These are phyloP conservation scores for Melanotaenia parkinsoni DNA, from an alignment of 2,797 vertebrate genomes.

Conservation along the genomic window DNA sequence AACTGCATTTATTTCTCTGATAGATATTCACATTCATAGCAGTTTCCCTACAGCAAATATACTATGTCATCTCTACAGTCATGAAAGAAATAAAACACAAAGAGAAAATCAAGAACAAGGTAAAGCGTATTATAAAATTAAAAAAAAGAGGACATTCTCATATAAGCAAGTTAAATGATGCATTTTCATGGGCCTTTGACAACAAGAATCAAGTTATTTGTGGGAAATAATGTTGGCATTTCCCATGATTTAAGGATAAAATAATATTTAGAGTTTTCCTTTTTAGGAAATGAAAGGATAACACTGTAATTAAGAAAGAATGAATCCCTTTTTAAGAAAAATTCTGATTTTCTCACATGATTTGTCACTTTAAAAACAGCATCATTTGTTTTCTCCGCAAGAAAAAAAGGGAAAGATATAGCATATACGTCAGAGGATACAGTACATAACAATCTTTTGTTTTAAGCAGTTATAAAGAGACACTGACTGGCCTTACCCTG, in stretches of 20 bases:
- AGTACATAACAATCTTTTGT: slow-evolving; percentile 37
- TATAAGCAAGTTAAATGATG: slow-evolving; percentile 55
- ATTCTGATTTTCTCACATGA: slow-evolving; percentile 8
- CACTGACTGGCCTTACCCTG: slow-evolving; percentile 54
- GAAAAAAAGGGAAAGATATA: slow-evolving; percentile 27
- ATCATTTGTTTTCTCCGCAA: slow-evolving; percentile 10
- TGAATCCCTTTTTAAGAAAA: slow-evolving; percentile 45
- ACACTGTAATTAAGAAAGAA: slow-evolving; percentile 48
- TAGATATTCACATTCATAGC: slow-evolving; percentile 85
- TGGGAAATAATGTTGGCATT: slow-evolving; percentile 39
- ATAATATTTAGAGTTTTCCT: slow-evolving; percentile 3
- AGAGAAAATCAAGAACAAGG: slow-evolving; percentile 72
- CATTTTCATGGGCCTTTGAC: slow-evolving; percentile 43
- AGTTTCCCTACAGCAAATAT: slow-evolving; percentile 87
- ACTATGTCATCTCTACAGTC: slow-evolving; percentile 72
- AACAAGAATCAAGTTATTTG: slow-evolving; percentile 20
- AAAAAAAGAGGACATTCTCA: slow-evolving; percentile 53
- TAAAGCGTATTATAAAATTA: slow-evolving; percentile 36
- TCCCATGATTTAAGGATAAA: slow-evolving; percentile 13
- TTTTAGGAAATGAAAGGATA: slow-evolving; percentile 45
- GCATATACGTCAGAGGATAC: slow-evolving; percentile 45
- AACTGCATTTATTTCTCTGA: slow-evolving; percentile 88
- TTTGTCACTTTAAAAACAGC: slow-evolving; percentile 21
- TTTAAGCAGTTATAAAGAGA: slow-evolving; percentile 41
- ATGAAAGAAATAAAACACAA: slow-evolving; percentile 63